A percentile compares a stretch with the other conserved stretches of the same genome.
Evolutionary conservation across 2,797 vertebrate species (phyloP).

Genomic region (Hylomyscus alleni): DNA sequence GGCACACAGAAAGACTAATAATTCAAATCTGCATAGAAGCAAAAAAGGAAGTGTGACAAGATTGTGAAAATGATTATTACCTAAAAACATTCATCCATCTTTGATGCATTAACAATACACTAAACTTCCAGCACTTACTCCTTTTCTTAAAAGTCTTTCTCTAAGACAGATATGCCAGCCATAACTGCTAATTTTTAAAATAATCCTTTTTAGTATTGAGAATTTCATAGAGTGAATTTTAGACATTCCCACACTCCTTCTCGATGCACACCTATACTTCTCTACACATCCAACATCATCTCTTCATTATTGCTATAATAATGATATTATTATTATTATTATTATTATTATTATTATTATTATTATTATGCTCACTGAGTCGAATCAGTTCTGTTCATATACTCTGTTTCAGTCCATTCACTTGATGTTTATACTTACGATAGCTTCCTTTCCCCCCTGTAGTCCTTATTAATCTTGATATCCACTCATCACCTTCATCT

Average conservation of each 20-base stretch:
- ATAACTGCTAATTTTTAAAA: not conserved
- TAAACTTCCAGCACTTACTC: not conserved
- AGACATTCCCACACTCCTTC: not conserved
- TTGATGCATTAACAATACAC: not conserved
- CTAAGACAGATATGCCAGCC: too few relatives aligned
- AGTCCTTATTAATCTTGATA: not conserved
- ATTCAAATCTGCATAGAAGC: not conserved
- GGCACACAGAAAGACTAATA: not conserved
- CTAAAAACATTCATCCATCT: not conserved
- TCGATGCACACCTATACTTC: not conserved
- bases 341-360: not conserved
- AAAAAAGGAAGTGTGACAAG: not conserved
- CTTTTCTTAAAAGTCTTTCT: not conserved
- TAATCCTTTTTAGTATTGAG: not conserved
- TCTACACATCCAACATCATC: too few relatives aligned
- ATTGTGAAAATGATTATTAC: not conserved
- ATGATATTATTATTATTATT: not conserved
- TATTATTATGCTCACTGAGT: not conserved
- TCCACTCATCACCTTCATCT: not conserved
- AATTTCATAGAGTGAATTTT: not conserved
- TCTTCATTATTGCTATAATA: not conserved
- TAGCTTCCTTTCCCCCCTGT: not conserved
- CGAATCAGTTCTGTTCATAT: not conserved
- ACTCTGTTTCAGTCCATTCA: not conserved
- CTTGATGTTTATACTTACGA: not conserved